Evolutionary conservation across 2,113 vertebrate species (phyloP).

Genomic region (Capreolus pygargus): DNA sequence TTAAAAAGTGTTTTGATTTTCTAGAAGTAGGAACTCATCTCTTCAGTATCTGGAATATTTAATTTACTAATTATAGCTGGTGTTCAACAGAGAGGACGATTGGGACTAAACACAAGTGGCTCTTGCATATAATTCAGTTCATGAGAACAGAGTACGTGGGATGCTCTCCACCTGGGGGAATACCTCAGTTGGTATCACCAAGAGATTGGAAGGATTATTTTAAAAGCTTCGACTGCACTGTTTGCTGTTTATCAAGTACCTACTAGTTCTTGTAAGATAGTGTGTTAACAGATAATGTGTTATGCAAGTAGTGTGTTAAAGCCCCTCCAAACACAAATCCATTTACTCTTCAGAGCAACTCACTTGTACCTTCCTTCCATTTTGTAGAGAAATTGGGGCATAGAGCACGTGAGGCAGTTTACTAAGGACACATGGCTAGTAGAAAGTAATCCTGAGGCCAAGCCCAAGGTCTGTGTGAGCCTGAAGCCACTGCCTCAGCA

Average conservation of each 20-base stretch:
- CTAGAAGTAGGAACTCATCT: not conserved
- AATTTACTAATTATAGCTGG: not conserved
- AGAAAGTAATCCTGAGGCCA: not conserved
- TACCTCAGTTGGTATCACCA: not conserved
- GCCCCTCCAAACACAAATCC: not conserved
- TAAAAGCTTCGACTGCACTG: not conserved
- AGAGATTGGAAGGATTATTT: not conserved
- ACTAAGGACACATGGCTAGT: not conserved
- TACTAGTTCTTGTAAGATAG: not conserved
- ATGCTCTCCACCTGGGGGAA: rapidly evolving
- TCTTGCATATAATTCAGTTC: not conserved
- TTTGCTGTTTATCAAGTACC: not conserved
- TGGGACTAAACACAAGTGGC: not conserved
- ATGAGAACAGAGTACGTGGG: not conserved
- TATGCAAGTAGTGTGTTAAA: not conserved
- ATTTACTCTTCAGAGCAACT: not conserved
- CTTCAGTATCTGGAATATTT: not conserved
- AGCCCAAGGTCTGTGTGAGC: not conserved
- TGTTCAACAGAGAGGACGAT: not conserved
- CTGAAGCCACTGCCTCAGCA: not conserved
- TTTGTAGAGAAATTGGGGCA: not conserved
- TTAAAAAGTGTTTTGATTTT: constrained; percentile 7
- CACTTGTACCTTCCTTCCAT: not conserved
- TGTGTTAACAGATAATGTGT: not conserved
- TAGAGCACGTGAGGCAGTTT: not conserved